Evolutionary conservation across 2,888 invertebrate genomes (phyloP).

Genomic region (Leucania comma): DNA sequence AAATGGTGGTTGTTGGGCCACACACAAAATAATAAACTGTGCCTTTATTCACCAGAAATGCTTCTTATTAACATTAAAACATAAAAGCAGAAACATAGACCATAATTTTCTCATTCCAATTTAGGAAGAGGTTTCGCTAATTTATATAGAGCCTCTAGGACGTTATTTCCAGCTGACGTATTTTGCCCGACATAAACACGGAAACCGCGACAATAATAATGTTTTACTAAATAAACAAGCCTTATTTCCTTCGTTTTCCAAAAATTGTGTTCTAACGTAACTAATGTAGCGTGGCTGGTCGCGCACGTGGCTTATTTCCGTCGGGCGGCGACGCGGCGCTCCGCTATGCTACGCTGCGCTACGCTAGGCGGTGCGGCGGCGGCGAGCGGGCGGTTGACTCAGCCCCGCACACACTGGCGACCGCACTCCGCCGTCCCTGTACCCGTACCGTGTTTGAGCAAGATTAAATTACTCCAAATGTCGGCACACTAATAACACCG

Average conservation of each 20-base stretch:
- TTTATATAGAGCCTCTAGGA: slow-evolving; percentile 52
- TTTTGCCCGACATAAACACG: slow-evolving; percentile 55
- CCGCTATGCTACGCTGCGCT: slow-evolving; percentile 32
- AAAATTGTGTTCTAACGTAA: slow-evolving; percentile 64
- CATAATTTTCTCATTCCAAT: slow-evolving; percentile 46
- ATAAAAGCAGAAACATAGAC: slow-evolving; percentile 18
- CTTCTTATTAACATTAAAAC: slow-evolving; percentile 24
- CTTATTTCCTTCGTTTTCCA: slow-evolving; percentile 65
- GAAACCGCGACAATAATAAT: slow-evolving; percentile 61
- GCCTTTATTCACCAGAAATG: slow-evolving; percentile 1
- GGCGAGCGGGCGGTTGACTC: slow-evolving; percentile 48
- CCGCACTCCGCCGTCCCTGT: slow-evolving; percentile 57
- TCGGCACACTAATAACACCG: slow-evolving; percentile 72
- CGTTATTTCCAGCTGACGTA: slow-evolving; percentile 60
- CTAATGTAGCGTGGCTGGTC: slow-evolving; percentile 69
- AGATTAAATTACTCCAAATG: slow-evolving; percentile 83
- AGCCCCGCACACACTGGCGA: slow-evolving; percentile 59
- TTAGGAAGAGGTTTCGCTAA: slow-evolving; percentile 54
- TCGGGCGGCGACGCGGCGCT: slow-evolving; percentile 12
- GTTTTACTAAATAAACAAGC: slow-evolving; percentile 67
- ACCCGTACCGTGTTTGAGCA: slow-evolving; percentile 71
- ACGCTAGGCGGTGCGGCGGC: slow-evolving; percentile 40
- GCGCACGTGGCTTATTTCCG: slow-evolving; percentile 55
- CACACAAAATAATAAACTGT: slow-evolving; percentile 1
- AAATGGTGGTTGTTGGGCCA: not conserved